Percentiles rank a stretch among this genome's conserved stretches.
These are phyloP conservation scores for Protonemura montana DNA, from an alignment of 2,888 invertebrate genomes.

Conservation along the genomic window DNA sequence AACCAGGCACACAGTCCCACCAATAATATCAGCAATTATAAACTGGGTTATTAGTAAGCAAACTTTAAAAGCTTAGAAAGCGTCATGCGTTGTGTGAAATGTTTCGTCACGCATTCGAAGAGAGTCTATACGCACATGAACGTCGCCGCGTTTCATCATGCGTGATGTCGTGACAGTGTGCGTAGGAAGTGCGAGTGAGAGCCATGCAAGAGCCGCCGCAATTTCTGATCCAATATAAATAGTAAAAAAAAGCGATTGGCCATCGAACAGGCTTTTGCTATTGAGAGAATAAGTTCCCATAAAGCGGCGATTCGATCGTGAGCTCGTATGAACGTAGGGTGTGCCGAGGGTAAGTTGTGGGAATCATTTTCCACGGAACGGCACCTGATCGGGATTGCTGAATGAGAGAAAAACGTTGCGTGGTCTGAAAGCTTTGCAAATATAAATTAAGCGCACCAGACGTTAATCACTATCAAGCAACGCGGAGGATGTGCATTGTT, in stretches of 20 bases:
- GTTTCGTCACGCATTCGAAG: no score
- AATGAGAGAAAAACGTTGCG: background rate
- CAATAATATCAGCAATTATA: no score
- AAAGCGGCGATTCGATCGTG: background rate
- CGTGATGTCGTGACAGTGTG: background rate
- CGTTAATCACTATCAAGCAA: background rate
- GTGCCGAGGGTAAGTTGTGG: background rate
- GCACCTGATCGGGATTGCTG: background rate
- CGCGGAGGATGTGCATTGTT: background rate
- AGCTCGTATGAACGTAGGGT: background rate
- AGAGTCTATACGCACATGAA: no score
- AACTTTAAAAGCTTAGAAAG: no score
- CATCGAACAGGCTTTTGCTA: background rate
- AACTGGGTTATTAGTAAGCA: no score
- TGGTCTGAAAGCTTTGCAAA: background rate
- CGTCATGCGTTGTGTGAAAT: no score
- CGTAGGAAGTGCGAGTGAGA: background rate
- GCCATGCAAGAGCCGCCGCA: background rate
- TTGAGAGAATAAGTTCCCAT: background rate
- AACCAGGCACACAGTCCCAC: no score
- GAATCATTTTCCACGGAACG: background rate
- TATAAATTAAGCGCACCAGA: background rate
- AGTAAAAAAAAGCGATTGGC: background rate
- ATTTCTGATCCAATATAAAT: constrained; percentile 2
- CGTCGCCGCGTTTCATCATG: background rate